Percentiles rank a stretch among this genome's conserved stretches.
Evolutionary conservation across 2,888 invertebrate genomes (phyloP).

Genomic region (Coecobrya sp.): DNA sequence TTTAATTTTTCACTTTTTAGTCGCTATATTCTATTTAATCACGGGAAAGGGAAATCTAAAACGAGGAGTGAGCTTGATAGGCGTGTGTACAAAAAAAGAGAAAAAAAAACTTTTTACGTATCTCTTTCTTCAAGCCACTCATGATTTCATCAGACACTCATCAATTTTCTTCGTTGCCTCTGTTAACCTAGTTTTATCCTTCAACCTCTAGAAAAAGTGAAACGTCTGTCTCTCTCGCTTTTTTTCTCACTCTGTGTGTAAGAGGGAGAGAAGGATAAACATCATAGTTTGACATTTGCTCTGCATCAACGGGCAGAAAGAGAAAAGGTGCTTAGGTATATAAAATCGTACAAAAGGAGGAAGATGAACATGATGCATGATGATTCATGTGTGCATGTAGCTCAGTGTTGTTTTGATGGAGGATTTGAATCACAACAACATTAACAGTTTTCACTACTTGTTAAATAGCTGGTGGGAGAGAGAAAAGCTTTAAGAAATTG

Average conservation of each 20-base stretch:
- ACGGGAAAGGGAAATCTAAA: neutral
- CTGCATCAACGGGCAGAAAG: slow-evolving; percentile 6
- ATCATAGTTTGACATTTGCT: slow-evolving; percentile 73
- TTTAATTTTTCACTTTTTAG: slow-evolving; percentile 61
- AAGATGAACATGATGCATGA: slow-evolving; percentile 1
- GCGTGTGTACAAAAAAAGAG: neutral
- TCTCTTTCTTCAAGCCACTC: slow-evolving; percentile 83
- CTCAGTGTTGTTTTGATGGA: slow-evolving; percentile 34
- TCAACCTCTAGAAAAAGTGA: slow-evolving; percentile 71
- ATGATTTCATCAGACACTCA: slow-evolving; percentile 86
- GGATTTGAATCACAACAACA: slow-evolving; percentile 17
- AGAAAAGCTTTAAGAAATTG: neutral
- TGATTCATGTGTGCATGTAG: slow-evolving; percentile 12
- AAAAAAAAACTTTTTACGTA: slow-evolving; percentile 60
- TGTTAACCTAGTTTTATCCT: slow-evolving; percentile 84
- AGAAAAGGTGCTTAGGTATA: slow-evolving; percentile 52
- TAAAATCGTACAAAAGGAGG: slow-evolving; percentile 10
- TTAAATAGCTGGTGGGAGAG: slow-evolving; percentile 2
- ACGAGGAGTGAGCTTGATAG: neutral
- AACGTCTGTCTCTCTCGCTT: slow-evolving; percentile 15
- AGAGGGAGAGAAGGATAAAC: slow-evolving; percentile 37
- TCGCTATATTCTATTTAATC: slow-evolving; percentile 38
- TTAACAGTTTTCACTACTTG: neutral
- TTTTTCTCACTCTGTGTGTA: neutral
- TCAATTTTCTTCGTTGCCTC: slow-evolving; percentile 84